phyloP scores from a whole-genome alignment of 2,888 invertebrate species.

The Amphipyra berbera region DNA sequence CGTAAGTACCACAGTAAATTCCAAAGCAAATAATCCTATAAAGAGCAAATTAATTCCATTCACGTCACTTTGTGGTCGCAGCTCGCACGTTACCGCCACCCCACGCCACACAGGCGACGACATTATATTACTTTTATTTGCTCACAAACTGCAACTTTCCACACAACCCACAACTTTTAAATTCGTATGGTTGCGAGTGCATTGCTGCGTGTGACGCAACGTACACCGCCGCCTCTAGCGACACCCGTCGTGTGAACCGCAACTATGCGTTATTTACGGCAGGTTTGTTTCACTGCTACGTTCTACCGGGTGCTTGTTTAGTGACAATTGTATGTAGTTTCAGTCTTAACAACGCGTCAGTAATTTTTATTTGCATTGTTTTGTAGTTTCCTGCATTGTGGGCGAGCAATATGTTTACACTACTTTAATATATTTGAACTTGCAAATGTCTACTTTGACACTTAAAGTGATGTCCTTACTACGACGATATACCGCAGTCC shows the following conservation, averaged over 20 bases:
- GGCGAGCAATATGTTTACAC: too few species aligned
- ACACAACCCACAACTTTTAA: not conserved
- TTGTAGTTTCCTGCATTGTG: too few species aligned
- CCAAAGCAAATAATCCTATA: not conserved
- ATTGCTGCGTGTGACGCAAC: not conserved
- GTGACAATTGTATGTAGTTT: not conserved
- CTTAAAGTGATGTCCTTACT: too few species aligned
- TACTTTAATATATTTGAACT: too few species aligned
- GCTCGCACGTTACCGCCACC: not conserved
- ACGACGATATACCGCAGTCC: too few species aligned
- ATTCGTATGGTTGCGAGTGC: not conserved
- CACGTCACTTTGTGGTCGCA: not conserved
- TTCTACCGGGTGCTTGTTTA: not conserved
- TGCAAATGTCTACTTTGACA: too few species aligned
- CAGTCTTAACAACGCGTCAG: not conserved
- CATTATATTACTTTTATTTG: slow-evolving; percentile 1
- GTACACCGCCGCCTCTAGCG: not conserved
- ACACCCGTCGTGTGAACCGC: not conserved
- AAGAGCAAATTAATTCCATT: not conserved
- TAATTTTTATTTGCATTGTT: not conserved
- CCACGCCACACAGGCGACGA: too few species aligned
- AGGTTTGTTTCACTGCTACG: not conserved
- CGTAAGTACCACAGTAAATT: not conserved
- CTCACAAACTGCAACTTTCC: not conserved
- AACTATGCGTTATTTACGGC: not conserved